Percentiles rank a stretch among this genome's conserved stretches.
Conservation (phyloP, 1,140 invertebrate genomes). For the Drosophila prosaltans region DNA sequence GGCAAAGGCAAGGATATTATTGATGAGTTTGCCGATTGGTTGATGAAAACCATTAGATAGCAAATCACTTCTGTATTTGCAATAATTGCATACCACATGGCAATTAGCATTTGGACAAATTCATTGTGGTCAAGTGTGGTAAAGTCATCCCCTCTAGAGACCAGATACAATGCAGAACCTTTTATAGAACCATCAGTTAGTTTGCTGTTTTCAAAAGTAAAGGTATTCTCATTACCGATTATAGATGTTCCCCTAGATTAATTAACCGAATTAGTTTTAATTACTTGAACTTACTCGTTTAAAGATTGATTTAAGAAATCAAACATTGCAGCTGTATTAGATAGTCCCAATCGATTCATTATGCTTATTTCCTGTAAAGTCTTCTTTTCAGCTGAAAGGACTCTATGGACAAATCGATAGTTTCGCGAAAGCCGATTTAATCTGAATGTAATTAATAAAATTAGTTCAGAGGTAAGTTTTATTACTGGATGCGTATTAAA, state of each 20-base stretch:
- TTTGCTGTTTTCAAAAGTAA: constrained; percentile 29
- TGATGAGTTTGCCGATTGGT: constrained; percentile 91
- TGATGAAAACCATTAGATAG: constrained; percentile 97
- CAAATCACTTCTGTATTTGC: constrained; percentile 97
- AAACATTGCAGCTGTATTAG: constrained; percentile 71
- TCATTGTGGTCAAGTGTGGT: constrained; percentile 55
- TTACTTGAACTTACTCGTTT: constrained; percentile 45
- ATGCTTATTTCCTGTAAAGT: constrained; percentile 69
- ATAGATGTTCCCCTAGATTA: background rate
- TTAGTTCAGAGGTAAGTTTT: constrained; percentile 49
- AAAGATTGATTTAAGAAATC: constrained; percentile 65
- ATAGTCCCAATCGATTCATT: constrained; percentile 61
- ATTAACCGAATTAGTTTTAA: no score
- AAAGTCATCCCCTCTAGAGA: constrained; percentile 40
- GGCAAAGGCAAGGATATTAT: constrained; percentile 96
- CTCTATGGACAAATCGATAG: constrained; percentile 66
- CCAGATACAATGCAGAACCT: constrained; percentile 6
- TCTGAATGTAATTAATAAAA: constrained; percentile 51
- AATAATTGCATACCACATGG: constrained; percentile 92
- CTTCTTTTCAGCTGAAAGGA: constrained; percentile 65
- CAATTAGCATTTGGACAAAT: constrained; percentile 83
- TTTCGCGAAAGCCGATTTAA: constrained; percentile 62
- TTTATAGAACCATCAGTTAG: constrained; percentile 3
- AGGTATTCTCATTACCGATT: background rate
- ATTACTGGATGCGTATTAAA: constrained; percentile 53